A percentile compares a stretch with the other conserved stretches of the same genome.
phyloP scores from a whole-genome alignment of 2,888 invertebrate species.

The Leptopilina drosophilae region DNA sequence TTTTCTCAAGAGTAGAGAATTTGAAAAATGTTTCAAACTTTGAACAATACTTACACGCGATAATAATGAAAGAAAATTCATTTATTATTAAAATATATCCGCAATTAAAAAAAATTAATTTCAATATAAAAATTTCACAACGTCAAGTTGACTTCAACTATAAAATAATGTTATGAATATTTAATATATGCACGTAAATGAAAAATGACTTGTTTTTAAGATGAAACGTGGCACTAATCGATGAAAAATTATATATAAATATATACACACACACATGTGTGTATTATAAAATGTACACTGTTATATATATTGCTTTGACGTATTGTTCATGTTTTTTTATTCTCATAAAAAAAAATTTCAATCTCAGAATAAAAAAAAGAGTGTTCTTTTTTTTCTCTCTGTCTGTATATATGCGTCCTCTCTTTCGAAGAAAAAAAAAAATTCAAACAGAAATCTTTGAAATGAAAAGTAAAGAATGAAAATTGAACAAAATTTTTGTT shows the following conservation, averaged over 20 bases:
- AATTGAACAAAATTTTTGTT: constrained; percentile 1
- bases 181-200: background rate
- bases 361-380: background rate
- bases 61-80: too few relatives aligned
- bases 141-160: too few relatives aligned
- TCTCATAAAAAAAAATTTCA: background rate
- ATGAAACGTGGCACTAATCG: constrained; percentile 5
- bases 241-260: background rate
- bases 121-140: too few relatives aligned
- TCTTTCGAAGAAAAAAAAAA: background rate
- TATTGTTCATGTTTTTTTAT: background rate
- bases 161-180: background rate
- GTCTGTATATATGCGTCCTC: background rate
- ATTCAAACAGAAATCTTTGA: background rate
- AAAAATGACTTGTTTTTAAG: background rate
- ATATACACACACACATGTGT: background rate
- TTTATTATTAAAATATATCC: too few relatives aligned
- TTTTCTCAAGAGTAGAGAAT: too few relatives aligned
- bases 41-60: too few relatives aligned
- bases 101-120: too few relatives aligned
- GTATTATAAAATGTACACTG: background rate
- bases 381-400: background rate
- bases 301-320: background rate
- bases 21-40: too few relatives aligned
- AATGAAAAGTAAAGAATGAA: background rate